Percentiles rank a stretch among this genome's conserved stretches.
phyloP scores from a whole-genome alignment of 92 coral and sea anemone genomes.

The Pocillopora meandrina region DNA sequence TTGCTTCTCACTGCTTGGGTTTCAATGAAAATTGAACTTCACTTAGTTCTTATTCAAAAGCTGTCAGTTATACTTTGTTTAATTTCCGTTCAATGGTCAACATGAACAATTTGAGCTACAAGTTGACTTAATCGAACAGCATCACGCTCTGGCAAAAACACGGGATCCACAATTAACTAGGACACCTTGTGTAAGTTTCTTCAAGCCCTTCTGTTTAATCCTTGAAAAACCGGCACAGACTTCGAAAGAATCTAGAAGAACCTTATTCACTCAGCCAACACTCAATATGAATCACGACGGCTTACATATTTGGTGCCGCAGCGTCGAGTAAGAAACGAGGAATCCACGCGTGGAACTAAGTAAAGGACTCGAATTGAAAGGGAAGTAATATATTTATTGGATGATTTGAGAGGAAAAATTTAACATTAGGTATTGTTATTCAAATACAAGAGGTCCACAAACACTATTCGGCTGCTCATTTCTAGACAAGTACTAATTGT shows the following conservation, averaged over 20 bases:
- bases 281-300: background rate
- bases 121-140: constrained; percentile 5
- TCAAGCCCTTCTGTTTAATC: background rate
- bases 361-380: no score
- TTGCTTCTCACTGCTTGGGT: constrained; percentile 4
- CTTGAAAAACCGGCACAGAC: background rate
- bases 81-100: constrained; percentile 36
- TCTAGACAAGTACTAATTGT: no score
- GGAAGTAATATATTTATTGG: no score
- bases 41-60: constrained; percentile 26
- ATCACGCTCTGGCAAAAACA: background rate
- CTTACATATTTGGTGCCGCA: no score
- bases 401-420: no score
- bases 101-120: constrained; percentile 7
- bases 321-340: no score
- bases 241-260: background rate
- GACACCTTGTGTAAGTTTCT: background rate
- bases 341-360: no score
- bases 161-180: background rate
- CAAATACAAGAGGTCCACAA: no score
- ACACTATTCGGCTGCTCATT: no score
- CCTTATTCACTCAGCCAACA: background rate
- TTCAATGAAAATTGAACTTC: constrained; percentile 19
- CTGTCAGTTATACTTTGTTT: constrained; percentile 36
- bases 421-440: no score